Evolutionary conservation across 2,113 vertebrate species (phyloP), one percentile per base, ranked within the genome.

Genomic region (Eudyptes chrysolophus): DNA sequence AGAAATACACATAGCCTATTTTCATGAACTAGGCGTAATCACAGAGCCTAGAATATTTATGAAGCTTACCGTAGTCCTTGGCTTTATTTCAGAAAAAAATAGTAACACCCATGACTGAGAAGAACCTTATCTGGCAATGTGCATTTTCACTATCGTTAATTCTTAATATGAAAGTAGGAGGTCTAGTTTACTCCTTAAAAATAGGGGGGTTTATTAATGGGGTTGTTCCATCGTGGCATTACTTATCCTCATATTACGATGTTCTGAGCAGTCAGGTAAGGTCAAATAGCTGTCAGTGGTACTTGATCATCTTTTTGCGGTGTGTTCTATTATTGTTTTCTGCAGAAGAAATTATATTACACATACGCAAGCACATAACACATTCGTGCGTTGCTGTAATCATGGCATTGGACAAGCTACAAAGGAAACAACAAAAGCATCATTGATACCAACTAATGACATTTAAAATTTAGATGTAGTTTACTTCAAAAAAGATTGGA

Each of bases 401-500:
- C 61, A 24, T 0, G 0, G 60, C 32, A 48, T 34, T 92, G 78
- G 81, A 68, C 46, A 61, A 64, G n/a, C 54, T 93, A 75, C 80
- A 93, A 75, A 78, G 71, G n/a, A 81, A 93, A 87, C 48, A 87
- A 82, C 38, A 65, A 80, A 88, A 88, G 27, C 42, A 46, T 85
- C 5, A 1, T 36, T 92, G 72, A 38, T 72, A 36, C 18, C 42
- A 49, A 32, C 40, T 88, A 72, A 93, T 65, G 74, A 44, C 74
- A 92, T 90, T 85, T 90, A 92, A 85, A 92, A 92, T 88, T 77
- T 86, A 92, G 54, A 85, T 87, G 80, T 48, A 9, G 21, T 87
- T 89, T 89, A 36, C 81, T 80, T 89, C 22, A 62, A 74, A 84
- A 95, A 79, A 72, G 15, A 55, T 20, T 48, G 10, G 24, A 61